Conservation (phyloP, 2,888 invertebrate genomes). For the Onchidella celtica region DNA sequence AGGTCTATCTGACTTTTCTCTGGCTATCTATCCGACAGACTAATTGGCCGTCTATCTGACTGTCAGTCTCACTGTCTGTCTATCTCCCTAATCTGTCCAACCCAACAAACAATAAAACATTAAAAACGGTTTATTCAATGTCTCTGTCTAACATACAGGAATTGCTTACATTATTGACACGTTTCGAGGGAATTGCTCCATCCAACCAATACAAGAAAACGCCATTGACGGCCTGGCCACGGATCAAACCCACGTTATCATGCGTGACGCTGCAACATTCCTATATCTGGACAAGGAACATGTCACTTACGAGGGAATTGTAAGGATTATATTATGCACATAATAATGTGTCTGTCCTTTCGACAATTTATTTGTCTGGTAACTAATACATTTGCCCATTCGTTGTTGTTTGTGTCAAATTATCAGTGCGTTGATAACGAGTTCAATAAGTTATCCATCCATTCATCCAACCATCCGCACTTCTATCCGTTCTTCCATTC, state of each 20-base stretch:
- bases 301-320: constrained; percentile 64
- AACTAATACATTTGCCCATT: too few species aligned
- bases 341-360: background rate
- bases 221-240: constrained; percentile 54
- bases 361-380: too few species aligned
- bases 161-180: constrained; percentile 68
- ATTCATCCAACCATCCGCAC: too few species aligned
- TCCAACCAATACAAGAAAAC: constrained; percentile 54
- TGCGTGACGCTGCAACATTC: constrained; percentile 61
- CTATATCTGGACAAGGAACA: constrained; percentile 57
- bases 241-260: constrained; percentile 54
- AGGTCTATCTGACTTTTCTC: background rate
- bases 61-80: background rate
- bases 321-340: constrained; percentile 47
- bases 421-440: too few species aligned
- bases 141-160: too few species aligned
- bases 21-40: background rate
- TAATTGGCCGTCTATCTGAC: background rate
- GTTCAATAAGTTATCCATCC: too few species aligned
- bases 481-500: too few species aligned
- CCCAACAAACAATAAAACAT: too few species aligned
- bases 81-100: background rate
- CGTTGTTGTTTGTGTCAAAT: too few species aligned
- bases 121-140: too few species aligned
- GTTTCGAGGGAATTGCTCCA: constrained; percentile 66